Conservation (phyloP, 2,797 vertebrate genomes). For the Cygnus olor region DNA sequence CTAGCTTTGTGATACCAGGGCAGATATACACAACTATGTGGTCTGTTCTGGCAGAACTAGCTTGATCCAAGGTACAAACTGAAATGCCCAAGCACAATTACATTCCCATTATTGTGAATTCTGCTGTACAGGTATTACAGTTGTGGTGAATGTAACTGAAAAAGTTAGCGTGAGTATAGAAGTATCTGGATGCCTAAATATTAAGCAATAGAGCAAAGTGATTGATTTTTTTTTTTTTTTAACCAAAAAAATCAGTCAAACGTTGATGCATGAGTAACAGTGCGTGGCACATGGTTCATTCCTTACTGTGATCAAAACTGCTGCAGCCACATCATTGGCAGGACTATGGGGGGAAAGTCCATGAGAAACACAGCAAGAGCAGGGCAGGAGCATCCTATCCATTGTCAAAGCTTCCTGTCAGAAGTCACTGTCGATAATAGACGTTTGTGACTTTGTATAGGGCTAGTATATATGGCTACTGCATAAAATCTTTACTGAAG, state of each 20-base stretch:
- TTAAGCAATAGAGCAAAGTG: neutral
- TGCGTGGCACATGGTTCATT: neutral
- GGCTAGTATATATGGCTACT: neutral
- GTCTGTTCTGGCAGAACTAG: neutral
- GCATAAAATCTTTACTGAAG: neutral
- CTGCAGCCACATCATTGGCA: neutral
- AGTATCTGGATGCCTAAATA: neutral
- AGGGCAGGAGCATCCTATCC: neutral
- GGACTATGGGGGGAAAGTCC: neutral
- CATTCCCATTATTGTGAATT: neutral
- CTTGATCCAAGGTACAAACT: neutral
- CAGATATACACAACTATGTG: neutral
- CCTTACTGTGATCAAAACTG: neutral
- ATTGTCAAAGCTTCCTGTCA: neutral
- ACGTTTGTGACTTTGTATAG: neutral
- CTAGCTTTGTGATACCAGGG: neutral
- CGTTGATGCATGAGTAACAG: neutral
- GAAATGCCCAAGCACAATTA: neutral
- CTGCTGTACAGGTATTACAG: neutral
- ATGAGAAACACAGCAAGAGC: neutral
- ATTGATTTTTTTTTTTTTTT: fast-evolving
- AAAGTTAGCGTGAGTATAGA: neutral
- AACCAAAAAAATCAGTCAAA: neutral
- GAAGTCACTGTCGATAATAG: neutral
- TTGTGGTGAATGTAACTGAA: neutral